Evolutionary conservation across 2,113 vertebrate species (phyloP), one percentile per base, ranked within the genome.

Genomic region (Calypte anna): DNA sequence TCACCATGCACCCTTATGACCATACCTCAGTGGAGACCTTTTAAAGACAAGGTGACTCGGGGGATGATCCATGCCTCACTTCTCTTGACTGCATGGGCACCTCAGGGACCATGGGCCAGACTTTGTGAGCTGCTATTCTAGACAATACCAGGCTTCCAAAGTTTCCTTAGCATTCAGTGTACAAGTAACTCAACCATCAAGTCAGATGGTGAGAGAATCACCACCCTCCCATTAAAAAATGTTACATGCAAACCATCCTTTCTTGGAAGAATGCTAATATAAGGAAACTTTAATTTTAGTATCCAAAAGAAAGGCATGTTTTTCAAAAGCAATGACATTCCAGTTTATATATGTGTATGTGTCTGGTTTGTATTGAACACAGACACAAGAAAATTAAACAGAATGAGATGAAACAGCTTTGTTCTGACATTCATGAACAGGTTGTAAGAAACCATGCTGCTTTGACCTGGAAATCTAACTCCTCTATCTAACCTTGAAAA

Each of bases 401-500:
- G 82, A 85, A 94, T 95, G 93, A 90, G 77, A 95, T 97, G 90
- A 79, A 95, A 82, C 50, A 84, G 88, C 84, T 95, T 91, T 72
- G 80, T 53, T 86, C 88, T 80, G 53, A 59, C 62, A 78, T 78
- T 91, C 2, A 0, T 78, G 64, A 88, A 83, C 50, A 88, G 55
- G 59, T 61, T 91, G 61, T 68, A 90, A 46, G 81, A 86, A 68
- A 50, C n/a, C 2, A 3, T 57, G 61, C 24, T 88, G 51, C 61
- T 93, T 72, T 88, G 67, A 82, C 75, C 67, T 63, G 70, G 75
- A 95, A 94, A 95, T 88, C 40, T 17, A 63, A 87, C 69, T 79
- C 1, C 1, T 38, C 50, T 91, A 7, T 9, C 33, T 82, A 57
- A 63, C n/a, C n/a, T 81, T 51, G 82, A 53, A 36, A 25, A 12